Percentiles rank a stretch among this genome's conserved stretches.
These are phyloP conservation scores for Sylvilagus floridanus DNA, from an alignment of 2,797 vertebrate genomes.

Conservation along the genomic window DNA sequence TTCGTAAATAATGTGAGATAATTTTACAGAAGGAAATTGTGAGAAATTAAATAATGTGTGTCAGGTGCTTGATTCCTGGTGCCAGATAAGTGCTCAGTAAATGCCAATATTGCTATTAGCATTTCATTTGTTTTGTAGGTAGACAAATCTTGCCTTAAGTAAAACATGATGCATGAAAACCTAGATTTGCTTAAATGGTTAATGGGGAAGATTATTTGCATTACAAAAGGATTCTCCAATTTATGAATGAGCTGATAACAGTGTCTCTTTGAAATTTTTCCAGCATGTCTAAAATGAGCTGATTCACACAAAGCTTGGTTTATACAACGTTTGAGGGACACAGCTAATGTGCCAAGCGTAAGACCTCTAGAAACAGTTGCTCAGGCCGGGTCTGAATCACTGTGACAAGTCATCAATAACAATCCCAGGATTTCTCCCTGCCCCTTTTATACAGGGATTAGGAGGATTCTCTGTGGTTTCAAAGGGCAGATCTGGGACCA, in stretches of 20 bases:
- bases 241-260: constrained; percentile 63
- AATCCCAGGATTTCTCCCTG: constrained; percentile 29
- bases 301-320: constrained; percentile 60
- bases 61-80: neutral
- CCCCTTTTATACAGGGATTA: constrained; percentile 69
- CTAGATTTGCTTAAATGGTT: constrained; percentile 28
- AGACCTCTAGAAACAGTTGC: constrained; percentile 60
- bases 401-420: constrained; percentile 72
- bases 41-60: constrained; percentile 55
- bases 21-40: constrained; percentile 51
- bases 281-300: constrained; percentile 56
- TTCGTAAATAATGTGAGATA: constrained; percentile 38
- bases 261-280: constrained; percentile 56
- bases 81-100: neutral
- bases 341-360: constrained; percentile 26
- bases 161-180: constrained; percentile 61
- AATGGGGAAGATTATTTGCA: neutral
- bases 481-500: constrained; percentile 62
- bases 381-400: constrained; percentile 63
- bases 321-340: constrained; percentile 55
- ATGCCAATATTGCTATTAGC: neutral
- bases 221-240: constrained; percentile 52
- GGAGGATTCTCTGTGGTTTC: constrained; percentile 63
- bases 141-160: constrained; percentile 53
- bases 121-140: constrained; percentile 41